These are phyloP conservation scores for Onchidella celtica DNA, from an alignment of 2,888 invertebrate genomes.

Conservation along the genomic window DNA sequence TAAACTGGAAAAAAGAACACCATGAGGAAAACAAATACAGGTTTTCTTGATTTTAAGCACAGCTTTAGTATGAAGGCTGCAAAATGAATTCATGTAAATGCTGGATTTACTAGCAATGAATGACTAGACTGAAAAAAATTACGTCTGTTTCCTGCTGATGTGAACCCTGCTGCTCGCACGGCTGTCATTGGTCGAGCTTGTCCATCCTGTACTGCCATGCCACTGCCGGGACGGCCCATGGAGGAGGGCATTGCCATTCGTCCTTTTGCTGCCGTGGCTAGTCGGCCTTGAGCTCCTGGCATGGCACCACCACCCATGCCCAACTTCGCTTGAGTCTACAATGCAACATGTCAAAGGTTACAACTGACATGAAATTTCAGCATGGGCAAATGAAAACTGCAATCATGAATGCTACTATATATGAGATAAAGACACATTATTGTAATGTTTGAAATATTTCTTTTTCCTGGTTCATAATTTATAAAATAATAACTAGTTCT, in stretches of 20 bases:
- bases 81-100: too few species aligned
- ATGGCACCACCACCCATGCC: slow-evolving; percentile 7
- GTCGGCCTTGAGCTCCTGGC: slow-evolving; percentile 34
- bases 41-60: too few species aligned
- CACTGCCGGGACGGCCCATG: slow-evolving; percentile 76
- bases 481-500: too few species aligned
- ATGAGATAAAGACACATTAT: neutral
- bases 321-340: slow-evolving; percentile 51
- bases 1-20: too few species aligned
- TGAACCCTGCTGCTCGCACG: slow-evolving; percentile 96
- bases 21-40: too few species aligned
- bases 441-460: neutral
- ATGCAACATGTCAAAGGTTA: too few species aligned
- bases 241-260: slow-evolving; percentile 73
- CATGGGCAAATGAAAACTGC: too few species aligned
- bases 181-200: slow-evolving; percentile 94
- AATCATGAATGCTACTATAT: too few species aligned
- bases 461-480: too few species aligned
- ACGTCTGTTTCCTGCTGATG: slow-evolving; percentile 85
- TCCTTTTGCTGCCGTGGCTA: slow-evolving; percentile 67
- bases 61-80: too few species aligned
- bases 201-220: slow-evolving; percentile 72
- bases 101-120: too few species aligned
- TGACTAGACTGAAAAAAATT: too few species aligned
- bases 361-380: neutral